Conservation (phyloP, 2,888 invertebrate genomes). For the Acrobasis consociella region DNA sequence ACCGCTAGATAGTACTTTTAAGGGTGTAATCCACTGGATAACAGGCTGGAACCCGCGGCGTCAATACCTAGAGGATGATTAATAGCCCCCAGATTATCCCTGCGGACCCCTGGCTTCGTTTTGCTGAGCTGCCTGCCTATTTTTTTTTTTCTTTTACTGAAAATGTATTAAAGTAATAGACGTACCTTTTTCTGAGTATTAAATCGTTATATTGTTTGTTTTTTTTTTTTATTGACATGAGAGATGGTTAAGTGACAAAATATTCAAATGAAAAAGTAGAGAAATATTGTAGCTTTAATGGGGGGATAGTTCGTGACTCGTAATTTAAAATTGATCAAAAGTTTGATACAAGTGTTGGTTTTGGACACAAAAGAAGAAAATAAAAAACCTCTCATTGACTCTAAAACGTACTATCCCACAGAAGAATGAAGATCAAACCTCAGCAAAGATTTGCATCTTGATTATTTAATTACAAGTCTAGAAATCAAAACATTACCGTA, state of each 20-base stretch:
- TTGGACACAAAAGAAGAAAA: too few species aligned
- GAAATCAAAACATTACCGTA: conserved; percentile 31
- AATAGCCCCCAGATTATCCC: conserved; percentile 63
- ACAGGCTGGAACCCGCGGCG: conserved; percentile 48
- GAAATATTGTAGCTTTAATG: too few species aligned
- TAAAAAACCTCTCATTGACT: too few species aligned
- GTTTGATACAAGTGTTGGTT: too few species aligned
- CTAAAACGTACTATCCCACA: too few species aligned
- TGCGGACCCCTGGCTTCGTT: conserved; percentile 47
- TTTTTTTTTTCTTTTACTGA: conserved; percentile 21
- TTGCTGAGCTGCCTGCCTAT: conserved; percentile 38
- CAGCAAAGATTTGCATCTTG: neutral
- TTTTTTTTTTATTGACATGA: too few species aligned
- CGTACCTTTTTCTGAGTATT: neutral
- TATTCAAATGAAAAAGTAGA: too few species aligned
- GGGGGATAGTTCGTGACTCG: too few species aligned
- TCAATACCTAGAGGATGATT: conserved; percentile 65
- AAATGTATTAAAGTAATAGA: conserved; percentile 5
- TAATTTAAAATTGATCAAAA: too few species aligned
- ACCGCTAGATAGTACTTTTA: conserved; percentile 2
- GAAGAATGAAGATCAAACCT: neutral
- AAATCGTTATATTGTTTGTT: neutral
- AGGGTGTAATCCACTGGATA: conserved; percentile 40
- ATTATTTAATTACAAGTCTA: neutral
- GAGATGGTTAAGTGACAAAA: too few species aligned